A percentile compares a stretch with the other conserved stretches of the same genome.
phyloP scores from a whole-genome alignment of 2,797 vertebrate genomes.

The Typhlichthys subterraneus region DNA sequence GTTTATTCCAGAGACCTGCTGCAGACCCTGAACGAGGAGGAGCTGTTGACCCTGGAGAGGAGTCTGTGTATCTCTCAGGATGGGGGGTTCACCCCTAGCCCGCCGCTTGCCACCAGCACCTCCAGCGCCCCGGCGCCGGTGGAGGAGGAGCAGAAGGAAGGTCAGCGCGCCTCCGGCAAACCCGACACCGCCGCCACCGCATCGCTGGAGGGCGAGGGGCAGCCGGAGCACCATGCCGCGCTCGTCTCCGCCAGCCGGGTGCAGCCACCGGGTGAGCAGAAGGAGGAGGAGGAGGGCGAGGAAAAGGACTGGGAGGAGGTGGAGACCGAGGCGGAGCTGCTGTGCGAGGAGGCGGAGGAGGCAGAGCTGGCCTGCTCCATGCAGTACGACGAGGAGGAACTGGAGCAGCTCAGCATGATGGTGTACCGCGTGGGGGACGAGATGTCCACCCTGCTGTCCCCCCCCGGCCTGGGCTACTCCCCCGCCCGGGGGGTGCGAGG shows the following conservation, averaged over 20 bases:
- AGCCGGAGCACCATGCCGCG: slow-evolving; percentile 33
- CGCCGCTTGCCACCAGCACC: slow-evolving; percentile 40
- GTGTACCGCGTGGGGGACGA: slow-evolving; percentile 92
- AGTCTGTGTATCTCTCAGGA: slow-evolving; percentile 96
- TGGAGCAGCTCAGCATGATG: slow-evolving; percentile 95
- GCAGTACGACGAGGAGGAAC: slow-evolving; percentile 96
- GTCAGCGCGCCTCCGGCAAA: slow-evolving; percentile 50
- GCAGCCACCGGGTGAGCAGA: slow-evolving; percentile 40
- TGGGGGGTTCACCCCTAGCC: slow-evolving; percentile 68
- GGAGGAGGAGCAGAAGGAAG: slow-evolving; percentile 48
- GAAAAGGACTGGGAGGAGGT: slow-evolving; percentile 57
- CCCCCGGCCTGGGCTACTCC: slow-evolving; percentile 88
- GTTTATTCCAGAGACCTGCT: slow-evolving; percentile 86
- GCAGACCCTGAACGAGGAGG: slow-evolving; percentile 90
- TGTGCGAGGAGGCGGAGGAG: slow-evolving; percentile 80
- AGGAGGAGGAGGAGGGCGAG: slow-evolving; percentile 30
- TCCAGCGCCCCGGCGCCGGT: slow-evolving; percentile 35
- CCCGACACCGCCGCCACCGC: slow-evolving; percentile 40
- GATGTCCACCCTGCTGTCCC: slow-evolving; percentile 95
- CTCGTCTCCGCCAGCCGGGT: slow-evolving; percentile 54
- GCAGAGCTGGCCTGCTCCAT: slow-evolving; percentile 94
- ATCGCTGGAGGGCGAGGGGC: background rate
- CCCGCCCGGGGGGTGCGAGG: slow-evolving; percentile 74
- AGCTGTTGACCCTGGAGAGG: slow-evolving; percentile 86
- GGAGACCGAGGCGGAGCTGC: slow-evolving; percentile 49